A percentile compares a stretch with the other conserved stretches of the same genome.
Conservation (phyloP, 2,797 vertebrate species). For the Spinibarbus caldwelli region DNA sequence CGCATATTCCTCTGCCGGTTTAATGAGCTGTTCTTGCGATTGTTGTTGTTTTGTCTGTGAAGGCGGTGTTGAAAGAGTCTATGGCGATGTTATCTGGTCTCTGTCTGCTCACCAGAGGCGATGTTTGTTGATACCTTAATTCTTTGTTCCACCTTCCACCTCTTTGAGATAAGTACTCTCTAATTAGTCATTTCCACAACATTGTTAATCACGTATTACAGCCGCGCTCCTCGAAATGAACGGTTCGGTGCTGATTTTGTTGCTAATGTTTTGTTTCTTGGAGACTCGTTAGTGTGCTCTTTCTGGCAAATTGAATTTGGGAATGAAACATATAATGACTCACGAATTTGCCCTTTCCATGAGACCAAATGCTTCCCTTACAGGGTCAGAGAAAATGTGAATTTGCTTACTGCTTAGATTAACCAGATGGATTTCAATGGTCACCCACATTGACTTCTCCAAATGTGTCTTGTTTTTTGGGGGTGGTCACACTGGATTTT, state of each 20-base stretch:
- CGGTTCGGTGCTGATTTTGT: conserved; percentile 3
- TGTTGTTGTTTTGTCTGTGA: conserved; percentile 8
- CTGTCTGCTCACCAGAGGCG: conserved; percentile 19
- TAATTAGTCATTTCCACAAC: conserved; percentile 41
- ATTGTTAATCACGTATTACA: conserved; percentile 30
- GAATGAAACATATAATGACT: conserved; percentile 1
- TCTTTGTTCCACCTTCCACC: conserved; percentile 40
- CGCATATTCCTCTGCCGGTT: no score
- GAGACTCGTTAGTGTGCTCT: neutral
- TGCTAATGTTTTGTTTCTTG: neutral
- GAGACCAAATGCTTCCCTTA: neutral
- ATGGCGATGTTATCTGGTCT: conserved; percentile 14
- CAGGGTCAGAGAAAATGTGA: neutral
- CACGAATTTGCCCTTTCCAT: no score
- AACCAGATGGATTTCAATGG: conserved; percentile 2
- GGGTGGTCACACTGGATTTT: conserved; percentile 13
- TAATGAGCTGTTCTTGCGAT: neutral
- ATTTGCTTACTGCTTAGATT: neutral
- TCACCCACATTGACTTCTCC: neutral
- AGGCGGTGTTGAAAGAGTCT: neutral
- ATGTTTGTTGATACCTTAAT: conserved; percentile 44
- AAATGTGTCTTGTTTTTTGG: neutral
- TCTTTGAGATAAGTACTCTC: conserved; percentile 42
- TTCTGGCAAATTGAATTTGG: neutral
- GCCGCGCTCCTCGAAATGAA: neutral